Percentiles rank a stretch among this genome's conserved stretches.
Conservation (phyloP, 2,888 invertebrate genomes). For the Lamellibrachia columna region DNA sequence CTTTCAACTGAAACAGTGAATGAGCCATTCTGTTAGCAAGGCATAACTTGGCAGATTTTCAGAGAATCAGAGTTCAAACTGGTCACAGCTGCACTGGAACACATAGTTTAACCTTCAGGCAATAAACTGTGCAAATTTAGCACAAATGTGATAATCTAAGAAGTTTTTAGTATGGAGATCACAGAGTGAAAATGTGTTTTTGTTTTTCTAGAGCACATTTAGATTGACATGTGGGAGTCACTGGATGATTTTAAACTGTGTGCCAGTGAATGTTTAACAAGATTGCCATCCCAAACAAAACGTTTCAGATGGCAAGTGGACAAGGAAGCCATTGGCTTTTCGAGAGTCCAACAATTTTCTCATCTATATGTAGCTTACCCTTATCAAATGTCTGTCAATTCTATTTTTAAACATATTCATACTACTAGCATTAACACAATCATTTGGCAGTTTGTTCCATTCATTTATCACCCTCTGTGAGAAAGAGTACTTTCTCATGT, state of each 20-base stretch:
- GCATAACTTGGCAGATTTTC: neutral
- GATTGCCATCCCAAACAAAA: too few species aligned
- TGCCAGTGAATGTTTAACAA: neutral
- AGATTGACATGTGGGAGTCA: neutral
- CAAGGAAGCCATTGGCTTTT: too few species aligned
- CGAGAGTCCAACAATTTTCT: too few species aligned
- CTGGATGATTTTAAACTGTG: neutral
- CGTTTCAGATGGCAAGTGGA: too few species aligned
- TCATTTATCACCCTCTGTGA: too few species aligned
- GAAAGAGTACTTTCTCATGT: too few species aligned
- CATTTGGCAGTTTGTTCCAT: too few species aligned
- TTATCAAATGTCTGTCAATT: too few species aligned
- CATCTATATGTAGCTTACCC: too few species aligned
- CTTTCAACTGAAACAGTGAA: constrained; percentile 8
- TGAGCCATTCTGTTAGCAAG: neutral
- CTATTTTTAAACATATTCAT: too few species aligned
- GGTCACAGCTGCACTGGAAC: neutral
- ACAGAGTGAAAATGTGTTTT: neutral
- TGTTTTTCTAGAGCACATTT: neutral
- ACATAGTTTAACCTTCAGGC: neutral
- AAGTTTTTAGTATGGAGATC: neutral
- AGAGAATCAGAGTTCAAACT: constrained; percentile 16
- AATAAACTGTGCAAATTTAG: neutral
- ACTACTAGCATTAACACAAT: too few species aligned
- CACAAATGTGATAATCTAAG: neutral